Base-by-base conservation (phyloP, 2,797 vertebrate genomes). In the Lemur catta region DNA sequence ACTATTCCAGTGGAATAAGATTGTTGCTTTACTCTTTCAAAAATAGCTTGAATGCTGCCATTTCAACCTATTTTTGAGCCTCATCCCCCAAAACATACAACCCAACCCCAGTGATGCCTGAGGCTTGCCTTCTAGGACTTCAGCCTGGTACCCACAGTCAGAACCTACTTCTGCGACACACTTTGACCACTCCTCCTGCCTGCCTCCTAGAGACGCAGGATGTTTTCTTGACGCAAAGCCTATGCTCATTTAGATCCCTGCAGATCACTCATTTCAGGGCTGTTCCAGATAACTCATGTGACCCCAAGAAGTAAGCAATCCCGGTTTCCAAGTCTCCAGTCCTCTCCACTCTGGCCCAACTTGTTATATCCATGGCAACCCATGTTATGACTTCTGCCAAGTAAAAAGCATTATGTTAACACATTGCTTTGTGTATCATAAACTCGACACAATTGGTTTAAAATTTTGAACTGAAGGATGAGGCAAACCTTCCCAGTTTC, bases 401-500 rank as follows among this genome's bases (percentile, higher is more conserved):
- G 24, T 91, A 89, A 82, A 94, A 95, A 91, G n/a, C n/a, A 41
- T 18, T 72, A 91, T 41, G 41, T 86, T 95, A 95, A 50, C 38
- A 84, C 46, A 55, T 75, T 86, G 71, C 89, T 94, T 89, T 71
- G 38, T 94, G 84, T 33, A 95, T 90, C 67, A 97, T 79, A 87
- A 96, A 97, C 46, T 94, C 82, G 93, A 95, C 35, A 92, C 63
- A 92, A 86, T 35, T 94, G 35, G 38, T 72, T 95, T 96, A 85
- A 92, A 95, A 92, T 35, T 63, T 63, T 35, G 76, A 67, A 74
- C n/a, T 94, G 20, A 76, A 92, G 41, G 15, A 46, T 90, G 76
- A 95, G 67, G 93, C 69, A 95, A 93, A 91, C 13, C 33, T 94
- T 92, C 81, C 72, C 43, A 78, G 80, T 89, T 97, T 97, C 95